Conservation (phyloP, 2,888 invertebrate genomes). For the Scaptomyza tumidula region DNA sequence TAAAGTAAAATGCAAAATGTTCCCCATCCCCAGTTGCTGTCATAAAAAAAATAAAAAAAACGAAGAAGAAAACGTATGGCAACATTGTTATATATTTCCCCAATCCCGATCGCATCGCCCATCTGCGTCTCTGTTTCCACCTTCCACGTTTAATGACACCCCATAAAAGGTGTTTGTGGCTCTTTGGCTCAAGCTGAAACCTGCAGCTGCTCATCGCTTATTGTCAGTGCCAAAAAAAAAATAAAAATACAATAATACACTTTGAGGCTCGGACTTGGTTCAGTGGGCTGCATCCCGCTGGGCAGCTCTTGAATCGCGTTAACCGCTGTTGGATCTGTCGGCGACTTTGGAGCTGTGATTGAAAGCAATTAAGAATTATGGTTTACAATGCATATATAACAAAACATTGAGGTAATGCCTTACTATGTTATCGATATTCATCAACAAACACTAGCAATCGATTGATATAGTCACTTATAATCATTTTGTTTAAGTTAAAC, state of each 20-base stretch:
- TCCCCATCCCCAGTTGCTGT: conserved; percentile 42
- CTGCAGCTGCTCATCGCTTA: conserved; percentile 61
- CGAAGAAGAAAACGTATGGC: conserved; percentile 35
- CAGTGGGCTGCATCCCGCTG: conserved; percentile 44
- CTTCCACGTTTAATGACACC: conserved; percentile 46
- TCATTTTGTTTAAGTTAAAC: too few species aligned
- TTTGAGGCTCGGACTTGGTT: conserved; percentile 21
- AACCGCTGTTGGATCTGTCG: conserved; percentile 40
- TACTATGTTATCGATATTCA: not conserved
- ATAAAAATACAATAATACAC: not conserved
- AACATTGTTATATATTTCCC: conserved; percentile 54
- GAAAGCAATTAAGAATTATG: not conserved
- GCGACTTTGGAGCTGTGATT: conserved; percentile 6
- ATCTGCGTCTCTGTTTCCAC: not conserved
- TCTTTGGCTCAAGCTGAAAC: conserved; percentile 19
- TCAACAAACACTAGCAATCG: not conserved
- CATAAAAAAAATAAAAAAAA: conserved; percentile 43
- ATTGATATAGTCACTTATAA: too few species aligned
- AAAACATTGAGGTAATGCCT: not conserved
- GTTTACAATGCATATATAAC: not conserved
- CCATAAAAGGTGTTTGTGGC: conserved; percentile 72
- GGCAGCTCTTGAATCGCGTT: conserved; percentile 42
- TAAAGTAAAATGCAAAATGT: conserved; percentile 77
- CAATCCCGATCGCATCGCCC: not conserved
- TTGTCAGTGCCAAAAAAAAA: conserved; percentile 50